A percentile compares a stretch with the other conserved stretches of the same genome.
phyloP scores from a whole-genome alignment of 1,140 invertebrate genomes.

The Macrostomum lignano region DNA sequence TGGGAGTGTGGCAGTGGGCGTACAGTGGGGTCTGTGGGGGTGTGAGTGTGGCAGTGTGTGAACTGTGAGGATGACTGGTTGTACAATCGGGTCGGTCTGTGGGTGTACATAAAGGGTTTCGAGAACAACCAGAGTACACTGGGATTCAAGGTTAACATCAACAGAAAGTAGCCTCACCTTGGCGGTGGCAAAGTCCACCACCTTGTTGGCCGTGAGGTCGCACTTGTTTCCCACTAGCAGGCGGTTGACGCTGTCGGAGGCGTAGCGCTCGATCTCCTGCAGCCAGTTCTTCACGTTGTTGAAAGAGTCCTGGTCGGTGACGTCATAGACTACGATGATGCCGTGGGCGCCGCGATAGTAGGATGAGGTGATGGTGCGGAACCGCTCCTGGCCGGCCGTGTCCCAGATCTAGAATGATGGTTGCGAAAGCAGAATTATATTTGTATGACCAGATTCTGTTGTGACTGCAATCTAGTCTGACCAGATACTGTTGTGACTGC shows the following conservation, averaged over 20 bases:
- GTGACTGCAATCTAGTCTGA: not conserved
- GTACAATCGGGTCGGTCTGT: too few species aligned
- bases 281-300: slow-evolving; percentile 30
- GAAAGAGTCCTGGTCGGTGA: slow-evolving; percentile 13
- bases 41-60: too few species aligned
- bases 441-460: not conserved
- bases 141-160: too few species aligned
- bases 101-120: too few species aligned
- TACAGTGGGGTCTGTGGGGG: too few species aligned
- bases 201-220: slow-evolving; percentile 36
- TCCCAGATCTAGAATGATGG: slow-evolving; percentile 56
- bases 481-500: not conserved
- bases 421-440: not conserved
- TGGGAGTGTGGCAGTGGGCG: too few species aligned
- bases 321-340: slow-evolving; percentile 5
- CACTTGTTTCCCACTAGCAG: slow-evolving; percentile 91
- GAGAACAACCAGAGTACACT: too few species aligned
- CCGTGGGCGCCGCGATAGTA: slow-evolving; percentile 52
- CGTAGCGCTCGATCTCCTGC: slow-evolving; percentile 38
- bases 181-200: too few species aligned
- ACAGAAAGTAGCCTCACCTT: too few species aligned
- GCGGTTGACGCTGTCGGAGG: slow-evolving; percentile 96
- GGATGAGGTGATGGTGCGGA: slow-evolving; percentile 83
- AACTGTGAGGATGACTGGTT: too few species aligned
- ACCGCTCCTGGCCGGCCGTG: slow-evolving; percentile 74